A percentile compares a stretch with the other conserved stretches of the same genome.
These are phyloP conservation scores for Phrynosoma platyrhinos DNA, from an alignment of 2,113 vertebrate genomes.

Conservation along the genomic window DNA sequence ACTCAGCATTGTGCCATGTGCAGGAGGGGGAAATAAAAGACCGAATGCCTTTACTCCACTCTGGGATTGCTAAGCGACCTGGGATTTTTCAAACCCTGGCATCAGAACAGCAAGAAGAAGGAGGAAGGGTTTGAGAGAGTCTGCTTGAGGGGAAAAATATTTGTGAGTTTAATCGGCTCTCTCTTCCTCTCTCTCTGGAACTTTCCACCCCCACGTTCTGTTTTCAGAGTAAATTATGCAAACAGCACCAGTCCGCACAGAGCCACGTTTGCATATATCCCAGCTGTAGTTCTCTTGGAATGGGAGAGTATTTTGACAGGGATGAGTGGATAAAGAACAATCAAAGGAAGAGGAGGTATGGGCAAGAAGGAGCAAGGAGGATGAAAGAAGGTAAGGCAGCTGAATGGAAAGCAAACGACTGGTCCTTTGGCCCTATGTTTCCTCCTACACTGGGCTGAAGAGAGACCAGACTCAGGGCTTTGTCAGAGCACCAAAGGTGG, in stretches of 20 bases:
- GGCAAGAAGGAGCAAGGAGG: background rate
- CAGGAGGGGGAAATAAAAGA: background rate
- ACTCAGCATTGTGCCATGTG: too few species aligned
- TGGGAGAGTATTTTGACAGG: background rate
- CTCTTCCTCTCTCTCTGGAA: background rate
- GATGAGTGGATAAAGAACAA: background rate
- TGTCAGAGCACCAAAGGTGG: too few species aligned
- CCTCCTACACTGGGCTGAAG: too few species aligned
- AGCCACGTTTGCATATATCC: background rate
- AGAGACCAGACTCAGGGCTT: too few species aligned
- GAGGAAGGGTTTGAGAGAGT: background rate
- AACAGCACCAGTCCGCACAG: background rate
- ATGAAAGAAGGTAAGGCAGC: background rate
- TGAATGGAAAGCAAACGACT: too few species aligned
- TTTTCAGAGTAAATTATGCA: background rate
- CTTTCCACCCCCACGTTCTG: background rate
- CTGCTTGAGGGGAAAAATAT: background rate
- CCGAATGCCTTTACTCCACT: background rate
- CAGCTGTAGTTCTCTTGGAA: background rate
- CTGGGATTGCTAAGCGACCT: background rate
- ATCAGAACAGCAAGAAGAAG: background rate
- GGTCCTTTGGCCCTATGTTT: too few species aligned
- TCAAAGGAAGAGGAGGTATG: background rate
- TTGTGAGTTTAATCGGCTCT: background rate
- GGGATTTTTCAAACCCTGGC: background rate